Percentiles rank a stretch among this genome's conserved stretches.
Evolutionary conservation across 2,888 invertebrate genomes (phyloP).

Genomic region (Acanthosepion pharaonis): DNA sequence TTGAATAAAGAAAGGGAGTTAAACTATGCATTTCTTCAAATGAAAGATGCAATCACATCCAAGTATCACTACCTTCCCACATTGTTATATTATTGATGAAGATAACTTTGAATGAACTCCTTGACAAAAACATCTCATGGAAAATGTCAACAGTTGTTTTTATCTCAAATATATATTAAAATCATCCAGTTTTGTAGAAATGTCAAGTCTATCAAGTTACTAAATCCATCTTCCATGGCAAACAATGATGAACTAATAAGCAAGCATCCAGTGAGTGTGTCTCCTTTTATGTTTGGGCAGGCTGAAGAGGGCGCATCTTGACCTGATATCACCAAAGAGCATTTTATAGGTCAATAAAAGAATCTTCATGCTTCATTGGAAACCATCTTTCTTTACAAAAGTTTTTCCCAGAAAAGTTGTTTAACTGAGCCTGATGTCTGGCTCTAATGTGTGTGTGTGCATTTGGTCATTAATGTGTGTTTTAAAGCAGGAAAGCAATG

Average conservation of each 20-base stretch:
- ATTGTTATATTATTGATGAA: background rate
- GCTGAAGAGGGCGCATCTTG: background rate
- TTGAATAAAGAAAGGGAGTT: background rate
- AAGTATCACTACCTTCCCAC: background rate
- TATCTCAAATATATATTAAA: constrained; percentile 33
- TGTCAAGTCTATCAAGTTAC: background rate
- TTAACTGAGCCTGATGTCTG: background rate
- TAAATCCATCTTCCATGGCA: background rate
- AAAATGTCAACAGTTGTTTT: background rate
- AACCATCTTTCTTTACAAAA: background rate
- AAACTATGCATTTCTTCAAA: background rate
- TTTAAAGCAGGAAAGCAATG: no score
- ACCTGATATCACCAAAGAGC: background rate
- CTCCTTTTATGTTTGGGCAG: background rate
- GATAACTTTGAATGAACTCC: background rate
- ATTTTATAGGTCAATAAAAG: background rate
- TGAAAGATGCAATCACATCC: background rate
- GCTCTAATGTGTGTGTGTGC: background rate
- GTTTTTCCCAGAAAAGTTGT: background rate
- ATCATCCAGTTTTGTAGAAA: background rate
- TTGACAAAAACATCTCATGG: background rate
- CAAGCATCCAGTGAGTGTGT: background rate
- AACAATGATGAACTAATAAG: background rate
- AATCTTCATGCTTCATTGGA: constrained; percentile 4
- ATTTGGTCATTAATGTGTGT: no score